phyloP scores from a whole-genome alignment of 2,113 vertebrate genomes.

The Cynocephalus volans region DNA sequence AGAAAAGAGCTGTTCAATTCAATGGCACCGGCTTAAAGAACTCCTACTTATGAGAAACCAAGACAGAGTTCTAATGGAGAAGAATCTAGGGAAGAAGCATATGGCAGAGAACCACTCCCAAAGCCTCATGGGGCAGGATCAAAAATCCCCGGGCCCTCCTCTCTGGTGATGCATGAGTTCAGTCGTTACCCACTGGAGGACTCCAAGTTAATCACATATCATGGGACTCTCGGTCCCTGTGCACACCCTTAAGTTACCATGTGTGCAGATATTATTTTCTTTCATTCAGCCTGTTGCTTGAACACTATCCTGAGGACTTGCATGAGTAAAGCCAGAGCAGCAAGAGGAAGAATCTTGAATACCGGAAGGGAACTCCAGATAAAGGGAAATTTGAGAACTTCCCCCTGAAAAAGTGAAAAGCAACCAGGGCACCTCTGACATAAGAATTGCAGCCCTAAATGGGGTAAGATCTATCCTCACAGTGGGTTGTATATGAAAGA shows the following conservation, averaged over 20 bases:
- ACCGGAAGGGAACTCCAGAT: background rate
- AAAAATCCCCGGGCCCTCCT: rapidly evolving
- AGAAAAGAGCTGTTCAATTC: background rate
- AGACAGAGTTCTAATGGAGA: background rate
- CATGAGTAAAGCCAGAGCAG: background rate
- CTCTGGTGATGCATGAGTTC: background rate
- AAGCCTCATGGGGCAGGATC: background rate
- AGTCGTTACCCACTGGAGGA: background rate
- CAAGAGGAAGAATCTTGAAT: background rate
- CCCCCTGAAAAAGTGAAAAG: background rate
- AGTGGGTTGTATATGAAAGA: background rate
- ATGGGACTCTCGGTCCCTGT: background rate
- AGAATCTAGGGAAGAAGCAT: background rate
- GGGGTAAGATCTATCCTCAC: background rate
- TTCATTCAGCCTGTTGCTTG: background rate
- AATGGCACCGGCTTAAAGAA: background rate
- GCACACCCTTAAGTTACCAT: background rate
- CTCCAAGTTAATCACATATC: background rate
- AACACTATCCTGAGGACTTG: background rate
- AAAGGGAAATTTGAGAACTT: background rate
- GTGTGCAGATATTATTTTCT: background rate
- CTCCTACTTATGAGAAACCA: background rate
- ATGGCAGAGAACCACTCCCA: background rate
- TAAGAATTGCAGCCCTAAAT: background rate
- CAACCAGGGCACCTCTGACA: background rate